Conservation (phyloP, 2,113 vertebrate genomes). For the Saimiri boliviensis region DNA sequence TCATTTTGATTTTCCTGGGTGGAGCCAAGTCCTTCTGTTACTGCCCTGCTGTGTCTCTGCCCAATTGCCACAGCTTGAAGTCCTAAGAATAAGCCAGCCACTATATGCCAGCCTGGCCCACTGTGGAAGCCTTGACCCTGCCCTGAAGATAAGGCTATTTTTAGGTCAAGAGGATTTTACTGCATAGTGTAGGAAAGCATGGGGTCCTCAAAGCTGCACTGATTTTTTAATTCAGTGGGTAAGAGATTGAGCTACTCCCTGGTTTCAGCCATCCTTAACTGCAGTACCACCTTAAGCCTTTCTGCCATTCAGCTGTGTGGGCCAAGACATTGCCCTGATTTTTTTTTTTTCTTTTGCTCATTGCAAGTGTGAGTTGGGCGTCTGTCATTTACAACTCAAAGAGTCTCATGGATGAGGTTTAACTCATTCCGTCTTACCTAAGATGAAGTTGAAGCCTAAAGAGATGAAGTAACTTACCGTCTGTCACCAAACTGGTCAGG, state of each 20-base stretch:
- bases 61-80: neutral
- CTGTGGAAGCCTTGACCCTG: accelerated
- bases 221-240: neutral
- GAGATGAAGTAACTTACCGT: neutral
- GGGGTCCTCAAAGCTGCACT: neutral
- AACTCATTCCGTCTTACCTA: neutral
- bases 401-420: neutral
- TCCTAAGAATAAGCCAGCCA: neutral
- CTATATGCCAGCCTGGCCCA: neutral
- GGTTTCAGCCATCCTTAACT: neutral
- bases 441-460: neutral
- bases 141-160: neutral
- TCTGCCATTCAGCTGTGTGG: neutral
- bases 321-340: neutral
- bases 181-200: neutral
- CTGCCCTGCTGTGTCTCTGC: neutral
- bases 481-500: neutral
- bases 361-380: neutral
- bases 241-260: neutral
- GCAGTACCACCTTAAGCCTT: neutral
- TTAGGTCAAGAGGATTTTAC: neutral
- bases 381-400: neutral
- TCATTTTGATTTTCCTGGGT: neutral
- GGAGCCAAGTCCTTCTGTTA: neutral
- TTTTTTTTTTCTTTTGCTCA: neutral